Evolutionary conservation across 2,797 vertebrate species (phyloP).

Genomic region (Poeciliopsis gracilis): DNA sequence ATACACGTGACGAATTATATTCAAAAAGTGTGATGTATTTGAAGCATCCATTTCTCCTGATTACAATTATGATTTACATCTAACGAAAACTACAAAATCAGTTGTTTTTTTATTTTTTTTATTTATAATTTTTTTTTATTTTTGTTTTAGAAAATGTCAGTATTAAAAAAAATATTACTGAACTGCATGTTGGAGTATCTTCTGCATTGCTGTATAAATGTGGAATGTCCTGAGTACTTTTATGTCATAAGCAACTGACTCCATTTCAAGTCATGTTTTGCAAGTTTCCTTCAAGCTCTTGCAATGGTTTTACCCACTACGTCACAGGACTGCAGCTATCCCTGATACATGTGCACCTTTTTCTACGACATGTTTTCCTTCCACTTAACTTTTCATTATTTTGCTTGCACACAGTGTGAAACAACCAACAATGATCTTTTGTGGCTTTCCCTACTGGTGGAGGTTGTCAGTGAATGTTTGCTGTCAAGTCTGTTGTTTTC

Average conservation of each 20-base stretch:
- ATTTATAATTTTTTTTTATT: too few species aligned
- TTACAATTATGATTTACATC: neutral
- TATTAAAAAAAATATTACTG: neutral
- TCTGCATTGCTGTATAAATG: neutral
- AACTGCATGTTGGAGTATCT: neutral
- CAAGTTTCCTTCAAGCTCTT: neutral
- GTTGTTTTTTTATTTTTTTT: too few species aligned
- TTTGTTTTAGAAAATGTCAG: neutral
- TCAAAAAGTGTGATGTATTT: neutral
- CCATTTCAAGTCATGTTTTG: neutral
- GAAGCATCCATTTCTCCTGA: neutral
- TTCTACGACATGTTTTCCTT: neutral
- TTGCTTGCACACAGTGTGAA: neutral
- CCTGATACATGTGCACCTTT: neutral
- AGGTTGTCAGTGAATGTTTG: neutral
- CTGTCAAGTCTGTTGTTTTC: neutral
- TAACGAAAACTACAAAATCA: neutral
- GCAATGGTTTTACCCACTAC: neutral
- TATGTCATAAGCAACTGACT: neutral
- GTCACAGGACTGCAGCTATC: neutral
- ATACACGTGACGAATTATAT: neutral
- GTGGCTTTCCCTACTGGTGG: neutral
- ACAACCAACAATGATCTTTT: neutral
- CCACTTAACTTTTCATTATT: conserved; percentile 2
- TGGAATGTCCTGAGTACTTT: neutral